A percentile compares a stretch with the other conserved stretches of the same genome.
Conservation (phyloP, 2,797 vertebrate genomes). For the Smutsia gigantea region DNA sequence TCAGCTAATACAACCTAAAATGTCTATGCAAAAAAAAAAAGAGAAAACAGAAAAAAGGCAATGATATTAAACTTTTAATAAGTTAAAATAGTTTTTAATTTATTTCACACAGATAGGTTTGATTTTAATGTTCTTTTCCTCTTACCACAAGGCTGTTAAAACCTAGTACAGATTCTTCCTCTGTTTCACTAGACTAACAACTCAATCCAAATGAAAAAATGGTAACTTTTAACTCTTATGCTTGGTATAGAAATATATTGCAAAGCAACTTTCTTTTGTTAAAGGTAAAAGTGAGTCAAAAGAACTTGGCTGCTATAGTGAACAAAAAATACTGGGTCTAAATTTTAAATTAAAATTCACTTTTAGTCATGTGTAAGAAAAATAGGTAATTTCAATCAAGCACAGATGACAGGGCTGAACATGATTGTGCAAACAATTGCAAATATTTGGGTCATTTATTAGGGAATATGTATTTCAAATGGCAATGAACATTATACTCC, state of each 20-base stretch:
- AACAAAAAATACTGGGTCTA: constrained; percentile 13
- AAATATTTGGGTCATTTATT: not conserved
- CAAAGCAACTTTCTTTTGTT: not conserved
- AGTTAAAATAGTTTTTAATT: not conserved
- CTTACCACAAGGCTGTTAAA: not conserved
- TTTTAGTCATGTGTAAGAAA: constrained; percentile 45
- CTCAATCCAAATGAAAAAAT: constrained; percentile 1
- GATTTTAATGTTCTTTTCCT: constrained; percentile 16
- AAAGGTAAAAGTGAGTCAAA: not conserved
- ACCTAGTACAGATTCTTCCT: not conserved
- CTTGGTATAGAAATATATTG: not conserved
- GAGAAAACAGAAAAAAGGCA: not conserved
- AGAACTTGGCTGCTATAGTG: not conserved
- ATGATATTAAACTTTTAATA: constrained; percentile 19
- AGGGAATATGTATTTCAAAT: constrained; percentile 2
- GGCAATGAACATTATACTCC: constrained; percentile 7
- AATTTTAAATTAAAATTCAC: constrained; percentile 51
- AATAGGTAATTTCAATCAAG: constrained; percentile 4
- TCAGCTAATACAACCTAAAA: constrained; percentile 8
- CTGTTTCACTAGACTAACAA: not conserved
- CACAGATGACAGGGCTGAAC: not conserved
- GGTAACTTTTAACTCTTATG: not conserved
- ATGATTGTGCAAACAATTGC: not conserved
- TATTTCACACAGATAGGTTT: not conserved
- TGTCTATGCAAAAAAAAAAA: not conserved